Conservation (phyloP, 2,797 vertebrate species). For the Antennarius maculatus region DNA sequence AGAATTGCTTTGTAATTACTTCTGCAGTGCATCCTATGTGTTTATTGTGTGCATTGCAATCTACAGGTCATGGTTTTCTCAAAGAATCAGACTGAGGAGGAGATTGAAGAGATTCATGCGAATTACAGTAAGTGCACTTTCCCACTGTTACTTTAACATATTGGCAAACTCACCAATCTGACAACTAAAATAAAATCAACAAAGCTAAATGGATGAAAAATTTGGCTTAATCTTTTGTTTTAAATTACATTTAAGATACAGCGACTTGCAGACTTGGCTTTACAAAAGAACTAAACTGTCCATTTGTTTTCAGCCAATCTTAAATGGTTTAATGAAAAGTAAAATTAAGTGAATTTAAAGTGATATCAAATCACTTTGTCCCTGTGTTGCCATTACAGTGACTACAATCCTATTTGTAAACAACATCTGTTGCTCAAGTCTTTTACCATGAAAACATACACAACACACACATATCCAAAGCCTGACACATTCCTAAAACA, state of each 20-base stretch:
- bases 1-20: not conserved
- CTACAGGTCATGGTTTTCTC: constrained; percentile 87
- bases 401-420: too few species aligned
- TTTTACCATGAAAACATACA: too few species aligned
- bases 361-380: too few species aligned
- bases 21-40: not conserved
- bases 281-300: too few species aligned
- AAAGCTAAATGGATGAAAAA: not conserved
- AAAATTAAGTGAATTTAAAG: too few species aligned
- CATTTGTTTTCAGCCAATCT: too few species aligned
- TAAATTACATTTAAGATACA: not conserved
- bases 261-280: too few species aligned
- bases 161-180: not conserved
- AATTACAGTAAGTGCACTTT: constrained; percentile 88
- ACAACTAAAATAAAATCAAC: not conserved
- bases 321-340: too few species aligned
- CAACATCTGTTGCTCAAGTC: too few species aligned
- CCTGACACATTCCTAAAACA: too few species aligned
- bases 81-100: constrained; percentile 88
- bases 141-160: not conserved
- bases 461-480: too few species aligned
- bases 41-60: constrained; percentile 13
- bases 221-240: not conserved
- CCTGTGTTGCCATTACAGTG: too few species aligned
- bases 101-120: constrained; percentile 91